These are phyloP conservation scores for Drosophila incognita DNA, from an alignment of 2,888 invertebrate genomes.

Conservation along the genomic window DNA sequence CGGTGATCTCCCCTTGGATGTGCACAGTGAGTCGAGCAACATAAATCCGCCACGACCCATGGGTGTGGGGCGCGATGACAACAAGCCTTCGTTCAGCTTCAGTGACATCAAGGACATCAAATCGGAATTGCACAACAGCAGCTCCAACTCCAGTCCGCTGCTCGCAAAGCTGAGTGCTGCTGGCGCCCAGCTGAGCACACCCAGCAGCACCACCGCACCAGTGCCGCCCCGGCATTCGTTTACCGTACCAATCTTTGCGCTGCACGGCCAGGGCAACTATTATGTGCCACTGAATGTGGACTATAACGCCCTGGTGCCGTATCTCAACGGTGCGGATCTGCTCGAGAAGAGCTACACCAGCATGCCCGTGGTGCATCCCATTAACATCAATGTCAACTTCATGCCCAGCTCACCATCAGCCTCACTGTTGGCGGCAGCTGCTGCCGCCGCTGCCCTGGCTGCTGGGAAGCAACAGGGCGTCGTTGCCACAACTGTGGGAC, in stretches of 20 bases:
- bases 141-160: slow-evolving; percentile 68
- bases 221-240: slow-evolving; percentile 81
- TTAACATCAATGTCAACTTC: slow-evolving; percentile 95
- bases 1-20: slow-evolving; percentile 51
- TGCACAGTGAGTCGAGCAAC: slow-evolving; percentile 54
- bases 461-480: slow-evolving; percentile 72
- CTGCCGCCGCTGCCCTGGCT: slow-evolving; percentile 77
- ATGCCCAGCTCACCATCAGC: slow-evolving; percentile 78
- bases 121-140: slow-evolving; percentile 76
- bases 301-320: slow-evolving; percentile 89
- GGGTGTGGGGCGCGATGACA: slow-evolving; percentile 65
- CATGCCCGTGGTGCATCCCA: slow-evolving; percentile 90
- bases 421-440: slow-evolving; percentile 76
- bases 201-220: slow-evolving; percentile 72
- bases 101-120: slow-evolving; percentile 81
- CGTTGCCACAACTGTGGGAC: slow-evolving; percentile 38
- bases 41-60: slow-evolving; percentile 39
- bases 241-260: slow-evolving; percentile 94
- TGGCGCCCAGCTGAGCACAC: slow-evolving; percentile 66
- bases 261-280: slow-evolving; percentile 94
- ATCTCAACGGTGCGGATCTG: slow-evolving; percentile 87
- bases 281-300: slow-evolving; percentile 95
- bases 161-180: slow-evolving; percentile 60
- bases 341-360: slow-evolving; percentile 86
- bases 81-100: slow-evolving; percentile 78